These are phyloP conservation scores for Cyclophora punctaria DNA, from an alignment of 2,888 invertebrate species.

Conservation along the genomic window DNA sequence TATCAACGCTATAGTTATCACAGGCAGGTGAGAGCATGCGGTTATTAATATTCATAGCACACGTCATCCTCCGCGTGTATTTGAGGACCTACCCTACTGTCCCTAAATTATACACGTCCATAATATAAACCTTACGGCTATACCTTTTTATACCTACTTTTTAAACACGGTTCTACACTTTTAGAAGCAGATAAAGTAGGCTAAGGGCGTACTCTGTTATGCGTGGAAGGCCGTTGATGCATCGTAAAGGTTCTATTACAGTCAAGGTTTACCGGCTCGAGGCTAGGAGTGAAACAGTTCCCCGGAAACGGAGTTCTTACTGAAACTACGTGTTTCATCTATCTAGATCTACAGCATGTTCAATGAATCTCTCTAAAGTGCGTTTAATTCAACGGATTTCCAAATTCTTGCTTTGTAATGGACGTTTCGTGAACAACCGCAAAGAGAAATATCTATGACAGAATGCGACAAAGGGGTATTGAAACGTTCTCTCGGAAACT, in stretches of 20 bases:
- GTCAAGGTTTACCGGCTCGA: constrained; percentile 1
- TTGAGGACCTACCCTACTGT: constrained; percentile 27
- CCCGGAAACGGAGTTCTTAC: too few relatives aligned
- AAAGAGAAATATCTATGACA: constrained; percentile 1
- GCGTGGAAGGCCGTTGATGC: constrained; percentile 14
- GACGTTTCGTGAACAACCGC: constrained; percentile 5
- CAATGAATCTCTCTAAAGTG: too few relatives aligned
- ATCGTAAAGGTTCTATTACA: constrained; percentile 11
- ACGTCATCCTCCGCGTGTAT: constrained; percentile 40
- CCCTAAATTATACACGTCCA: neutral
- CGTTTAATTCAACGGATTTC: too few relatives aligned
- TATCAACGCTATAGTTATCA: constrained; percentile 45
- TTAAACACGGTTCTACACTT: constrained; percentile 3
- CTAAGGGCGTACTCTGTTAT: constrained; percentile 15
- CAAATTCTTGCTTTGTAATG: constrained; percentile 8
- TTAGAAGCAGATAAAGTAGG: constrained; percentile 8
- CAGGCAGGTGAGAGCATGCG: constrained; percentile 42
- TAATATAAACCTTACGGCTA: constrained; percentile 12
- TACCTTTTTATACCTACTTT: constrained; percentile 11
- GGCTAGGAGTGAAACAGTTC: too few relatives aligned
- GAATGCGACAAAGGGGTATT: constrained; percentile 9
- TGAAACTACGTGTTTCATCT: too few relatives aligned
- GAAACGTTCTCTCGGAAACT: neutral
- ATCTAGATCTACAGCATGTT: too few relatives aligned
- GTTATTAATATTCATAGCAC: constrained; percentile 67